These are phyloP conservation scores for Apodemia mormo DNA, from an alignment of 2,888 invertebrate species.

Conservation along the genomic window DNA sequence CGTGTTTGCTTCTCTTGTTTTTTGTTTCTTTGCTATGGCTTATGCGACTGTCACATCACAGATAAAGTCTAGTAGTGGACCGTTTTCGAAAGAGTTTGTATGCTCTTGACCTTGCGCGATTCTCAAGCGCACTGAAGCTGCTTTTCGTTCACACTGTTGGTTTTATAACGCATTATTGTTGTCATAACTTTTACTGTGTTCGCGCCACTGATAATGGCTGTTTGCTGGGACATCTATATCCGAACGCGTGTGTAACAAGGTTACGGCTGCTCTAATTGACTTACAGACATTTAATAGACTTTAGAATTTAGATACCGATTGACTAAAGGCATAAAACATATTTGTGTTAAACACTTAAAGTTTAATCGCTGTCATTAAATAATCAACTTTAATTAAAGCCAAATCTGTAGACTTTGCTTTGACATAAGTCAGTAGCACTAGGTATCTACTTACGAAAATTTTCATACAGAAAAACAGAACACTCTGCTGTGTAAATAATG, in stretches of 20 bases:
- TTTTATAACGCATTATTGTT: conserved; percentile 78
- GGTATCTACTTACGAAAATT: too few relatives aligned
- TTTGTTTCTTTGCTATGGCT: conserved; percentile 42
- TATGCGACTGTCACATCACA: conserved; percentile 57
- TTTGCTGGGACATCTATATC: conserved; percentile 32
- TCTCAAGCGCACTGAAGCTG: conserved; percentile 69
- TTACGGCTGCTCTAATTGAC: conserved; percentile 16
- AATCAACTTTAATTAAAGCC: not conserved
- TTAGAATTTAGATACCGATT: not conserved
- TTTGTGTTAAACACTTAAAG: not conserved
- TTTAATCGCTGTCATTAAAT: not conserved
- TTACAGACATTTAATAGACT: not conserved
- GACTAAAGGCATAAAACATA: not conserved
- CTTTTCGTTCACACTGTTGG: conserved; percentile 64
- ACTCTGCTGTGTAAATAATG: too few relatives aligned
- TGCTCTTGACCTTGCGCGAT: conserved; percentile 76
- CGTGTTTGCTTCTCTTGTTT: conserved; percentile 29
- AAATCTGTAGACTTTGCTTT: not conserved
- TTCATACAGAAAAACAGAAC: too few relatives aligned
- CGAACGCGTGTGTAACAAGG: conserved; percentile 26
- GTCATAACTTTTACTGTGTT: conserved; percentile 71
- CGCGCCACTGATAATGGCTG: conserved; percentile 32
- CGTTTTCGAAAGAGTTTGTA: conserved; percentile 65
- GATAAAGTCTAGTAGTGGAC: conserved; percentile 56
- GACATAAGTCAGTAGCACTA: too few relatives aligned